Base-by-base conservation (phyloP, 1,140 invertebrate genomes). In the Drosophila neocordata region DNA sequence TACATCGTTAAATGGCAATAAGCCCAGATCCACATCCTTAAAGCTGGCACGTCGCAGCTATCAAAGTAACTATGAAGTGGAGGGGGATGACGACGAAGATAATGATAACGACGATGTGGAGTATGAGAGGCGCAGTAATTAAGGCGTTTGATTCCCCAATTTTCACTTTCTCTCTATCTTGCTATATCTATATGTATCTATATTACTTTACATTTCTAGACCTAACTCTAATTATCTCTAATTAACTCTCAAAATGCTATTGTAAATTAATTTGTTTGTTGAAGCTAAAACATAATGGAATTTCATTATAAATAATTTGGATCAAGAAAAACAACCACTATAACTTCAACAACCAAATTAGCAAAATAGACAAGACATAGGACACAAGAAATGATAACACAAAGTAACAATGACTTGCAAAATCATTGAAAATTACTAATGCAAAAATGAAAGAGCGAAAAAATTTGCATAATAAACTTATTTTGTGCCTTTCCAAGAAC, bases 231-330 rank as follows among this genome's bases (percentile, higher is more conserved):
- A n/a, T 44, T 62, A 35, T 35, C 58, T 59, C 11, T 56, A n/a
- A 13, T 13, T 44, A 37, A 34, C 34, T 6, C 31, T 66, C 57
- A 7, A 59, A 69, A 65, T 69, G 66, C 73, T 84, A 79, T 65
- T 77, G 44, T 80, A 80, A 80, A 85, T 85, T 80, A 68, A 77
- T 84, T 79, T 80, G 72, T 77, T 69, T 67, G 55, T 76, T 61
- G 38, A 35, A 77, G 57, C 51, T 65, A 71, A 53, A 52, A 20
- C 24, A 22, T 61, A 13, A 35, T 53, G n/a, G 24, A 61, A 35
- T 51, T 37, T 48, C 20, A 12, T 22, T 18, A 18, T 34, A 35
- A 31, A 18, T 48, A 48, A 15, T 48, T 7, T 48, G 18, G 18
- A 48, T 48, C 15, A 15, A 11, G 13, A n/a, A 5, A 38, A 48